These are phyloP conservation scores for Seriola dumerili DNA, from an alignment of 2,113 vertebrate genomes.

Conservation along the genomic window DNA sequence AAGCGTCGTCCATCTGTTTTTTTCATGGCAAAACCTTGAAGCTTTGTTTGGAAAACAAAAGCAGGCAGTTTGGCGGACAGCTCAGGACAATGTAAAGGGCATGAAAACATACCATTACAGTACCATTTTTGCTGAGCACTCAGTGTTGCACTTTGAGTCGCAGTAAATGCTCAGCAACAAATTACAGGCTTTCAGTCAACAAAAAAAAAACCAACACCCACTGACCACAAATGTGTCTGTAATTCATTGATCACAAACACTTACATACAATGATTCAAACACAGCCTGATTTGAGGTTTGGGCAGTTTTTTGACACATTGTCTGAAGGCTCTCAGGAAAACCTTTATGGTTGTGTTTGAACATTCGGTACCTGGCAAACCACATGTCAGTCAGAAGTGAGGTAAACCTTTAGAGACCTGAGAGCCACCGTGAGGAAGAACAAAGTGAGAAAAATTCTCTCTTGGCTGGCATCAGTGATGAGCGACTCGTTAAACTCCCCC, in stretches of 20 bases:
- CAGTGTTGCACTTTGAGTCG: conserved; percentile 35
- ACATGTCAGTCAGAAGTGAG: conserved; percentile 4
- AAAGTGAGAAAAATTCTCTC: conserved; percentile 8
- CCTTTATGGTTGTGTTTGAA: background rate
- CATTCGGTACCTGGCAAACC: conserved; percentile 20
- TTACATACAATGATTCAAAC: background rate
- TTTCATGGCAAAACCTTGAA: background rate
- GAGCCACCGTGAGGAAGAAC: background rate
- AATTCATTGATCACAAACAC: conserved; percentile 19
- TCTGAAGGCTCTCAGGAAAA: background rate
- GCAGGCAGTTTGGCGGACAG: conserved; percentile 6
- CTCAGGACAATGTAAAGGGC: conserved; percentile 26
- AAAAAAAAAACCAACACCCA: conserved; percentile 26
- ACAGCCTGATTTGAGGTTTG: background rate
- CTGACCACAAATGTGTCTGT: conserved; percentile 10
- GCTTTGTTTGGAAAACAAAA: conserved; percentile 28
- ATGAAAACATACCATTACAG: conserved; percentile 17
- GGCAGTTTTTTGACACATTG: background rate
- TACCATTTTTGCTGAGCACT: conserved; percentile 33
- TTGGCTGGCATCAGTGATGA: conserved; percentile 19
- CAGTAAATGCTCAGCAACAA: conserved; percentile 41
- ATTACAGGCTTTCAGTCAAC: conserved; percentile 45
- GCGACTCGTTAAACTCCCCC: conserved; percentile 33
- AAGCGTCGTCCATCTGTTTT: background rate
- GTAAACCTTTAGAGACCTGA: background rate